Base-by-base conservation (phyloP, 2,113 vertebrate genomes). In the Pongo abelii region DNA sequence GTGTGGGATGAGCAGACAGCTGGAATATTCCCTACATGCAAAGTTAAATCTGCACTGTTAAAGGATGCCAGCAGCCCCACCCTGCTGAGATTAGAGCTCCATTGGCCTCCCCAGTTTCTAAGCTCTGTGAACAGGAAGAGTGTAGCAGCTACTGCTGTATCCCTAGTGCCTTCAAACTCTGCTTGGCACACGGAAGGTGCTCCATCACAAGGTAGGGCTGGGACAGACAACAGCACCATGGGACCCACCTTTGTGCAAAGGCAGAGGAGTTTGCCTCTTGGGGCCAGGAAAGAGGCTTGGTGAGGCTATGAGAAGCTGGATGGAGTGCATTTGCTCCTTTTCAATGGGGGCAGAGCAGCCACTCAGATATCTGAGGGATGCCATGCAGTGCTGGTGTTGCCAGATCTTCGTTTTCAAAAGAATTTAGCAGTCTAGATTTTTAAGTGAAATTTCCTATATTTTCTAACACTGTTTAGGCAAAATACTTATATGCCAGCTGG, bases 11-110 rank as follows among this genome's bases (percentile, higher is more conserved):
- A 96, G 79, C 69, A 95, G 97, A 95, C 96, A 97, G 94, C 95
- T 96, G 93, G 93, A 94, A 97, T 94, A 64, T 92, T 97, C 96
- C 96, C 83, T 77, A 88, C 95, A 96, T 93, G 92, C 80, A 96
- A 89, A 95, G 89, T 93, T 89, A 97, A 96, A 93, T 97, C 84
- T 88, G 84, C 77, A 40, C 61, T 92, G 86, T 89, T 64, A 89
- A 18, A 87, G 88, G 75, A 64, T 77, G 13, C 86, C 86, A 93
- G 92, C 83, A 91, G 89, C 35, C 40, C 46, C 8, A 1, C 74
- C 32, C 50, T 87, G 79, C 30, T 75, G 91, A 94, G 93, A 92
- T 48, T 69, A 91, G 89, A 84, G 61, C 43, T 80, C 23, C 0
- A 0, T 46, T 27, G 79, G 77, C 20, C 55, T 94, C 67, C 40